Evolutionary conservation across 2,113 vertebrate genomes (phyloP).

Genomic region (Laterallus jamaicensis): DNA sequence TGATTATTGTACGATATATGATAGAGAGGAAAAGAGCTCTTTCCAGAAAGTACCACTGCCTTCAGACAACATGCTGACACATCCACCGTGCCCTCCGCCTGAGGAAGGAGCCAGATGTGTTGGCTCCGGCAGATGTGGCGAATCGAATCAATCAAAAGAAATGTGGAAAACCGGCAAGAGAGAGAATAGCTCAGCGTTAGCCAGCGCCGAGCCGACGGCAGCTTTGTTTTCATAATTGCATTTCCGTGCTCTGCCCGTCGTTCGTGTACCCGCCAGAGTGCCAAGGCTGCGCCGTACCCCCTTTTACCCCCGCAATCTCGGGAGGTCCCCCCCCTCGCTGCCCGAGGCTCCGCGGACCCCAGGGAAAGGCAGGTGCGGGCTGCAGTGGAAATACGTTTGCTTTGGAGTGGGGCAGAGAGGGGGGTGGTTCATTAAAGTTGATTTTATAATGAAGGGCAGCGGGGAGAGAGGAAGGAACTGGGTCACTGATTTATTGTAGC

Average conservation of each 20-base stretch:
- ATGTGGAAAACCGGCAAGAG: neutral
- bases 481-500: conserved; percentile 62
- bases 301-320: neutral
- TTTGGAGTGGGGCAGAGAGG: neutral
- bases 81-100: neutral
- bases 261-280: accelerated
- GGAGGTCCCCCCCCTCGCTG: neutral
- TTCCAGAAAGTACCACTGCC: neutral
- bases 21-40: neutral
- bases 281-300: neutral
- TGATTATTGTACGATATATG: neutral
- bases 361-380: conserved; percentile 55
- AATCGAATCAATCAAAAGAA: neutral
- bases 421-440: conserved; percentile 58
- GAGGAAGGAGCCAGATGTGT: conserved; percentile 26
- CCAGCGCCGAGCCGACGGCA: neutral
- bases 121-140: neutral
- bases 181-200: neutral
- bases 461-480: conserved; percentile 41
- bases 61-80: conserved; percentile 18
- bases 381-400: neutral
- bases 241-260: neutral
- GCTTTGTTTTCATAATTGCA: neutral
- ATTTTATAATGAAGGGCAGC: conserved; percentile 59
- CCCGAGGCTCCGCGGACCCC: neutral